Conservation (phyloP, 2,888 invertebrate species). For the Drosophila rellima region DNA sequence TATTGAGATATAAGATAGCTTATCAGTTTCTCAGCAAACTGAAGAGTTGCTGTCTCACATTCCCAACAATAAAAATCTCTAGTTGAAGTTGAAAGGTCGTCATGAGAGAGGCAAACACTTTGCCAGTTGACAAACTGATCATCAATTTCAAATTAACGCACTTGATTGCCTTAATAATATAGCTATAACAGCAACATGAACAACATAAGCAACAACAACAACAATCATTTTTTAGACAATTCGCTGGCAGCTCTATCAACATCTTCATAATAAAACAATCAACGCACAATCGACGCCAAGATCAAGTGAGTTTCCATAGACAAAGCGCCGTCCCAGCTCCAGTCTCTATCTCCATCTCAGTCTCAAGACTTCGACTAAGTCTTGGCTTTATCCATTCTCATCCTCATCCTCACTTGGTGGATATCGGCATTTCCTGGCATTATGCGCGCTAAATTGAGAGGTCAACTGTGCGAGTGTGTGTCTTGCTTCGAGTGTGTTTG, state of each 20-base stretch:
- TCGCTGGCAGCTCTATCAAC: slow-evolving; percentile 68
- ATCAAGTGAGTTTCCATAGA: slow-evolving; percentile 77
- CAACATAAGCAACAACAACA: slow-evolving; percentile 22
- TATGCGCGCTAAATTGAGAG: slow-evolving; percentile 84
- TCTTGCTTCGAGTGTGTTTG: slow-evolving; percentile 19
- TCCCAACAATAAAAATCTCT: not conserved
- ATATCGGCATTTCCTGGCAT: slow-evolving; percentile 77
- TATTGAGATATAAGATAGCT: slow-evolving; percentile 15
- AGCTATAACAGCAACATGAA: slow-evolving; percentile 51
- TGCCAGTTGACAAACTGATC: slow-evolving; percentile 64
- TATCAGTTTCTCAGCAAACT: slow-evolving; percentile 12
- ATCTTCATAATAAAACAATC: slow-evolving; percentile 81
- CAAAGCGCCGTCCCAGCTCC: slow-evolving; percentile 46
- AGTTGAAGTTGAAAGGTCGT: slow-evolving; percentile 32
- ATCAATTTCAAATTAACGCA: slow-evolving; percentile 69
- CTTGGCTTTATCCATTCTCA: slow-evolving; percentile 30
- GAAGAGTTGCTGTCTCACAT: slow-evolving; percentile 3
- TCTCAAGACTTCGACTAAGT: slow-evolving; percentile 12
- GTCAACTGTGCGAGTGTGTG: slow-evolving; percentile 72
- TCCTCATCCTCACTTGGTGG: slow-evolving; percentile 47
- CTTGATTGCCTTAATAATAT: slow-evolving; percentile 73
- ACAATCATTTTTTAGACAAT: slow-evolving; percentile 50
- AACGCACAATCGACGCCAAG: slow-evolving; percentile 78
- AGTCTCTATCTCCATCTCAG: slow-evolving; percentile 5
- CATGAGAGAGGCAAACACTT: slow-evolving; percentile 14